Evolutionary conservation across 2,888 invertebrate genomes (phyloP).

Genomic region (Agrenia bidenticulata): DNA sequence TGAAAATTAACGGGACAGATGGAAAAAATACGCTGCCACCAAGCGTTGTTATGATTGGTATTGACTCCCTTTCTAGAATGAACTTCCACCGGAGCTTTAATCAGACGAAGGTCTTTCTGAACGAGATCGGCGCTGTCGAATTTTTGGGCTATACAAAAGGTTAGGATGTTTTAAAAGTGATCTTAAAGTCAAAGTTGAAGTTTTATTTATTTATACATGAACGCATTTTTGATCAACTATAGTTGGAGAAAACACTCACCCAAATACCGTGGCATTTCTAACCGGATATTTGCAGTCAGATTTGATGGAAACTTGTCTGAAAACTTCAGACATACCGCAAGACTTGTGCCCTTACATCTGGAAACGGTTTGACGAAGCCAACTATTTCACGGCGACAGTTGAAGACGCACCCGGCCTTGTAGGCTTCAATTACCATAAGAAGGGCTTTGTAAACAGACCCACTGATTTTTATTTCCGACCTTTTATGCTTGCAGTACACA

Average conservation of each 20-base stretch:
- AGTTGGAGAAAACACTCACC: slow-evolving; percentile 37
- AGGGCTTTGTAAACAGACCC: slow-evolving; percentile 30
- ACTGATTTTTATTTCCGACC: slow-evolving; percentile 36
- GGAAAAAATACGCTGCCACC: slow-evolving; percentile 22
- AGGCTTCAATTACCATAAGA: slow-evolving; percentile 32
- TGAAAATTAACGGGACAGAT: too few species aligned
- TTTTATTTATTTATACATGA: too few species aligned
- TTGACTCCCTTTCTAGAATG: slow-evolving; percentile 29
- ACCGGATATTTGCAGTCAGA: slow-evolving; percentile 14
- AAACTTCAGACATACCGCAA: slow-evolving; percentile 6
- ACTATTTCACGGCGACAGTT: slow-evolving; percentile 30
- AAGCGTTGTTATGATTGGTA: slow-evolving; percentile 30
- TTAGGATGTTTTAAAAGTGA: background rate
- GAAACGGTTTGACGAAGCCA: slow-evolving; percentile 24
- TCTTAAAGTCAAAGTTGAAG: too few species aligned
- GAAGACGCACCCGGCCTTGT: slow-evolving; percentile 30
- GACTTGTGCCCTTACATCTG: slow-evolving; percentile 38
- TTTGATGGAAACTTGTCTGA: slow-evolving; percentile 14
- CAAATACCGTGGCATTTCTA: slow-evolving; percentile 31
- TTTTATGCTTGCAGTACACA: slow-evolving; percentile 13
- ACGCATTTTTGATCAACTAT: background rate
- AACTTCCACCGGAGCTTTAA: slow-evolving; percentile 24
- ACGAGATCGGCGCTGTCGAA: slow-evolving; percentile 31
- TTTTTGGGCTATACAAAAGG: slow-evolving; percentile 37
- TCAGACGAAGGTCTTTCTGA: slow-evolving; percentile 15